Evolutionary conservation across 2,113 vertebrate genomes (phyloP).

Genomic region (Pantherophis guttatus): DNA sequence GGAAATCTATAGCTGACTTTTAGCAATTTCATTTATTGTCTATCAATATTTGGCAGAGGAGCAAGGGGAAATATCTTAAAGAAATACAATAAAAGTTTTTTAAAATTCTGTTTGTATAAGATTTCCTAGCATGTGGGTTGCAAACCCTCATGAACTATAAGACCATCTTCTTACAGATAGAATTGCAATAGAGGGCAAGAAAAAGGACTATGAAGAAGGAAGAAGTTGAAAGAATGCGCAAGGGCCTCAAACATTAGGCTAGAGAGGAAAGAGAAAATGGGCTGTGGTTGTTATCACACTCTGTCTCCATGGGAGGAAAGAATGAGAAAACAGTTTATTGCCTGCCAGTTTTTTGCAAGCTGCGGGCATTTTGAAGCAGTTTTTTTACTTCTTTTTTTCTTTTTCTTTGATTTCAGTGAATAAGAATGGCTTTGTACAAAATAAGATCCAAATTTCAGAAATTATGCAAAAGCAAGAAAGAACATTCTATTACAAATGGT

Average conservation of each 20-base stretch:
- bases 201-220: background rate
- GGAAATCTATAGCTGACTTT: background rate
- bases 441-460: background rate
- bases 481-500: background rate
- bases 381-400: background rate
- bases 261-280: background rate
- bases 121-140: background rate
- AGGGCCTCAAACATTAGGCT: background rate
- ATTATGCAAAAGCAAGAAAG: background rate
- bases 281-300: background rate
- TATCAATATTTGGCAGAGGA: background rate
- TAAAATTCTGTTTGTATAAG: background rate
- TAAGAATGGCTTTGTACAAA: background rate
- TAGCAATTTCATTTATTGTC: background rate
- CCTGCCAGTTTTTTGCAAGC: background rate
- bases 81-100: background rate
- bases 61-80: background rate
- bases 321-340: background rate
- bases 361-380: background rate
- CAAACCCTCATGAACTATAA: background rate
- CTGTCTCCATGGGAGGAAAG: background rate
- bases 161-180: background rate
- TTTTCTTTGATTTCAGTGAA: background rate
- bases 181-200: background rate
- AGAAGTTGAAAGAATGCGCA: background rate